Conservation (phyloP, 2,113 vertebrate genomes). For the Sterrhoptilus dennistouni region DNA sequence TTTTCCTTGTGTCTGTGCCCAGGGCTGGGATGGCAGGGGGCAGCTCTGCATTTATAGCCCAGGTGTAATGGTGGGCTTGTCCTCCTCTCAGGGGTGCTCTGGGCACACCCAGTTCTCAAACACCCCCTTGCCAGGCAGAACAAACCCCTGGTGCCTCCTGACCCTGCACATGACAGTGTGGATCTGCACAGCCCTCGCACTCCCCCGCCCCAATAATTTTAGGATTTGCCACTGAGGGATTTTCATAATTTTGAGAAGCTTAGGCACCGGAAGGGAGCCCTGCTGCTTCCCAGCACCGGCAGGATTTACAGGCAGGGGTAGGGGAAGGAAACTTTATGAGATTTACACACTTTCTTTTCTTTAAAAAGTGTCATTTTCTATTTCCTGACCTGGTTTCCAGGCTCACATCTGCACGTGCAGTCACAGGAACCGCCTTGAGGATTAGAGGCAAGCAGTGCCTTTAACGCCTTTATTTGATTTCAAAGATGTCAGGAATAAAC, state of each 20-base stretch:
- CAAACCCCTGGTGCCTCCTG: not conserved
- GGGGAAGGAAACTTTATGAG: not conserved
- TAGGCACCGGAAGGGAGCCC: not conserved
- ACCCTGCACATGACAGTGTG: not conserved
- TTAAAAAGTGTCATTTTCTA: not conserved
- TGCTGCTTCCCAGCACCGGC: not conserved
- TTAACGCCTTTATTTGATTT: not conserved
- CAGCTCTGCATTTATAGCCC: not conserved
- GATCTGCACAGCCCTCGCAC: constrained; percentile 6
- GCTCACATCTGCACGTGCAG: not conserved
- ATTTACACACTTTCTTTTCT: not conserved
- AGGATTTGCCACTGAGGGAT: constrained; percentile 38
- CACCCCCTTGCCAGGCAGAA: not conserved
- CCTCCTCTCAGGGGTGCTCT: not conserved
- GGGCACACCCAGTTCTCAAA: not conserved
- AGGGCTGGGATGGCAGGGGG: not conserved
- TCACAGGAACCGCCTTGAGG: not conserved
- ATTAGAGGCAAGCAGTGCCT: not conserved
- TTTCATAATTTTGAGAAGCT: not conserved
- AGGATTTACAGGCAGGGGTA: not conserved
- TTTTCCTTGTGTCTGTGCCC: not conserved
- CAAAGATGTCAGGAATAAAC: not conserved
- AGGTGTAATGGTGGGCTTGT: not conserved
- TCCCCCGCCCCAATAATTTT: not conserved
- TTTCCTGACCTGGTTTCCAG: constrained; percentile 33